Conservation (phyloP, 2,113 vertebrate genomes). For the Psophia crepitans region DNA sequence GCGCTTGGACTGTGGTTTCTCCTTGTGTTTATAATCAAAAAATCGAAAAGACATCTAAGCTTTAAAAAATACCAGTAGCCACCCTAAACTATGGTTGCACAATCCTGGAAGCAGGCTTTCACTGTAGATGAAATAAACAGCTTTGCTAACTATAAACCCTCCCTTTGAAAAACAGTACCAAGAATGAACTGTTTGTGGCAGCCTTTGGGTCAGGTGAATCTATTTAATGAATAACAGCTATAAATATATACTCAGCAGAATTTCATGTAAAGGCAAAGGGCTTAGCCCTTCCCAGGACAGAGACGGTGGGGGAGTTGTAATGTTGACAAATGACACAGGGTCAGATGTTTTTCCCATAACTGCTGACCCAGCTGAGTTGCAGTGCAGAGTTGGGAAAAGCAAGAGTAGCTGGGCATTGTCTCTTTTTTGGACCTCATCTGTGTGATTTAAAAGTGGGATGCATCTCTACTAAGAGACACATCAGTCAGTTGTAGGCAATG, state of each 20-base stretch:
- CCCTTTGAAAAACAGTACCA: background rate
- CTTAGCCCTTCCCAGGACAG: background rate
- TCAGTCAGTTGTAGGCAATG: background rate
- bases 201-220: background rate
- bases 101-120: background rate
- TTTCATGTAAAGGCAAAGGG: background rate
- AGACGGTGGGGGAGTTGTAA: background rate
- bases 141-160: background rate
- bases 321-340: background rate
- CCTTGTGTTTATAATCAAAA: background rate
- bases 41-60: background rate
- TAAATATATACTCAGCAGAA: background rate
- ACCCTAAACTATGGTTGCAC: background rate
- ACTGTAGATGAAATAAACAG: background rate
- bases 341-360: background rate
- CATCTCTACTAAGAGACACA: background rate
- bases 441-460: background rate
- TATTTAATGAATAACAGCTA: constrained; percentile 1
- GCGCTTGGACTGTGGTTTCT: background rate
- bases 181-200: background rate
- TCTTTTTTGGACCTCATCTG: background rate
- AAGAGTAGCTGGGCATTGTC: background rate
- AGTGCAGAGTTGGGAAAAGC: background rate
- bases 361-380: constrained; percentile 2
- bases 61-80: background rate